Evolutionary conservation across 2,113 vertebrate genomes (phyloP).

Genomic region (Charina bottae): DNA sequence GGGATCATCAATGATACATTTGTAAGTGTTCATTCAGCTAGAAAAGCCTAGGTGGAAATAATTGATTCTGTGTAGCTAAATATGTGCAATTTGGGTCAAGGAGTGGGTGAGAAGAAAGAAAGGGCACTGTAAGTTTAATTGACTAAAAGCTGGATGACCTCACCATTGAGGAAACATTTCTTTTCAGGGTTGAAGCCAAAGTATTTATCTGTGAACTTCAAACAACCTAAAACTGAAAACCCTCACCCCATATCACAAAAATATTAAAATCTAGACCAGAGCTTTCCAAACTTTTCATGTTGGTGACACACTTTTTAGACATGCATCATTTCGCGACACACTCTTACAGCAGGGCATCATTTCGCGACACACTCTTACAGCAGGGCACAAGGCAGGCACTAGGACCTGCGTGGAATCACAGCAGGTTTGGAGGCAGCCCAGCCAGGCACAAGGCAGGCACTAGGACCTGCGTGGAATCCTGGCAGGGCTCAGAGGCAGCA

Average conservation of each 20-base stretch:
- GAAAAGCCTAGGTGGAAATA: conserved; percentile 18
- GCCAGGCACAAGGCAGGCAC: no score
- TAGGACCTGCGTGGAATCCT: no score
- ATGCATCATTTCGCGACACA: no score
- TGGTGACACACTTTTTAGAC: no score
- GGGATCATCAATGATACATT: neutral
- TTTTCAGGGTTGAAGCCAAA: conserved; percentile 10
- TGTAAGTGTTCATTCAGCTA: conserved; percentile 18
- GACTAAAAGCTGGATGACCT: neutral
- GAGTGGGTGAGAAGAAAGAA: neutral
- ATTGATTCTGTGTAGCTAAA: conserved; percentile 12
- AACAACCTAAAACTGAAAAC: neutral
- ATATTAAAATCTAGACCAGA: no score
- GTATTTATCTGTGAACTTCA: neutral
- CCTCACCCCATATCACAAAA: neutral
- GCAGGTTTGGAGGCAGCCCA: no score
- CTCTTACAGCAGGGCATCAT: no score
- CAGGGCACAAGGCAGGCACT: no score
- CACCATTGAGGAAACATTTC: neutral
- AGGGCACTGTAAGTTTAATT: neutral
- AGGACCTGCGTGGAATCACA: no score
- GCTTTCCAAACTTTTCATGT: no score
- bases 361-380: no score
- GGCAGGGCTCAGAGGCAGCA: no score
- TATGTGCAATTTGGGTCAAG: conserved; percentile 7